These are phyloP conservation scores for Rattus rattus DNA, from an alignment of 2,113 vertebrate species.

Conservation along the genomic window DNA sequence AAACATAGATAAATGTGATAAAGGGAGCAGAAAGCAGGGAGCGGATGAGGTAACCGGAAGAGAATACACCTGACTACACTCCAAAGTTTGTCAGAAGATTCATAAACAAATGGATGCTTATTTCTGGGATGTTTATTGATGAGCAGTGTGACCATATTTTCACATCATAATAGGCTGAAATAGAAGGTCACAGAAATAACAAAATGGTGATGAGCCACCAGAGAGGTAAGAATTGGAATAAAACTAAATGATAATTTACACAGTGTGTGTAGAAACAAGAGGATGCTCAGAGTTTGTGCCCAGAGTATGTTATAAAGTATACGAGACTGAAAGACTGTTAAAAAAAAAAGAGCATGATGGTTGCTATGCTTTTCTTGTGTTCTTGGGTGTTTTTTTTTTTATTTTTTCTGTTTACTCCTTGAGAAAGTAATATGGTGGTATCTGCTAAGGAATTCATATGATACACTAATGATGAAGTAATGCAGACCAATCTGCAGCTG, in stretches of 20 bases:
- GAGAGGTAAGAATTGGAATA: not conserved
- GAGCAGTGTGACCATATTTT: not conserved
- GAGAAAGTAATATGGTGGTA: not conserved
- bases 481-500: not conserved
- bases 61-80: not conserved
- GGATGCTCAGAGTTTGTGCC: not conserved
- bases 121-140: no score
- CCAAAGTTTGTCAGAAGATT: not conserved
- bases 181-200: no score
- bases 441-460: not conserved
- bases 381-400: not conserved
- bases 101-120: not conserved
- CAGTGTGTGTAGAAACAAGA: not conserved
- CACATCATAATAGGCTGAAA: not conserved
- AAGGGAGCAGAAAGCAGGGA: no score
- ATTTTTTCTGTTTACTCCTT: not conserved
- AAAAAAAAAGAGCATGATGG: not conserved
- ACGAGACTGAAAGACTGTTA: not conserved
- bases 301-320: not conserved
- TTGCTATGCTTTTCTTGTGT: not conserved
- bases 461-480: not conserved
- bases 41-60: not conserved
- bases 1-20: not conserved
- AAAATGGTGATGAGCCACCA: not conserved
- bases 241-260: not conserved